phyloP scores from a whole-genome alignment of 2,113 vertebrate species.

The Cynocephalus volans region DNA sequence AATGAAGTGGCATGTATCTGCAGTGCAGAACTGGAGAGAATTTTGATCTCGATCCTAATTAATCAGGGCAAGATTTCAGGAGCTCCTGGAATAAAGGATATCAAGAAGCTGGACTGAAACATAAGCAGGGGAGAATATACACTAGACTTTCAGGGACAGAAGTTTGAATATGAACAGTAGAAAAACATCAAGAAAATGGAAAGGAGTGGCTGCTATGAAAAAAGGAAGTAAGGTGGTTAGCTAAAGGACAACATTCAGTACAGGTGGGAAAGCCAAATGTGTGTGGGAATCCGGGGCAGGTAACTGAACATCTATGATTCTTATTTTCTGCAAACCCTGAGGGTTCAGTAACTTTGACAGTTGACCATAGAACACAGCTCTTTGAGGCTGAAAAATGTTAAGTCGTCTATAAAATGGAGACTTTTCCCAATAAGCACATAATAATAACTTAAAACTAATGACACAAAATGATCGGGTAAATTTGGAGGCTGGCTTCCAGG shows the following conservation, averaged over 20 bases:
- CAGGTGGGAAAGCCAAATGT: neutral
- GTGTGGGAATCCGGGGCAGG: neutral
- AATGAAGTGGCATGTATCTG: neutral
- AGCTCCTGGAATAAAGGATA: neutral
- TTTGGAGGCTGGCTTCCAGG: neutral
- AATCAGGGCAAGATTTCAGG: neutral
- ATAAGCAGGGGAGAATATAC: neutral
- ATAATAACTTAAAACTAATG: neutral
- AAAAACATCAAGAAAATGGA: neutral
- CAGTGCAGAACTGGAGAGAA: neutral
- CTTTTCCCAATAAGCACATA: neutral
- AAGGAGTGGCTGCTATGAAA: neutral
- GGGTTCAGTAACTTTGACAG: neutral
- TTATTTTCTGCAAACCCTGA: neutral
- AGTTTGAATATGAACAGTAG: neutral
- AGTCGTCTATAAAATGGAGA: neutral
- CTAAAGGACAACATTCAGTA: neutral
- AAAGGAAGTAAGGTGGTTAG: neutral
- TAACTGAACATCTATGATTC: neutral
- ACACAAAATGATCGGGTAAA: neutral
- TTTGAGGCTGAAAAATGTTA: constrained; percentile 2
- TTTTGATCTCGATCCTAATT: neutral
- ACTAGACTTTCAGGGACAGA: neutral
- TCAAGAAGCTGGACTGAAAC: neutral
- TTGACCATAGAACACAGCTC: neutral